Conservation (phyloP, 1,140 invertebrate species). For the Theocolax elegans region DNA sequence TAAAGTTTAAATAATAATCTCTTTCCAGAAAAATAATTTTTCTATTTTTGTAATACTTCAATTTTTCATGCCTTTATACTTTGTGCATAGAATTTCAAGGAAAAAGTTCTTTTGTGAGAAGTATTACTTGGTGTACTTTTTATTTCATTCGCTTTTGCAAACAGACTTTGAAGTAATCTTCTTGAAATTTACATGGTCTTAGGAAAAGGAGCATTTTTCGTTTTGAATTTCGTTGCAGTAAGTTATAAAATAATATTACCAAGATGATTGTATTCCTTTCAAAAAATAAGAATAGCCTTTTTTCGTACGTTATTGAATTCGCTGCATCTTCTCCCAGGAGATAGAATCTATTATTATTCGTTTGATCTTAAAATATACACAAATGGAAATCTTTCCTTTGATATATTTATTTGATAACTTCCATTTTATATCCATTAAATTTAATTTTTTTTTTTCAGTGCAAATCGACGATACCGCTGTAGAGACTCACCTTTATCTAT, state of each 20-base stretch:
- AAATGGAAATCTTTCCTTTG: background rate
- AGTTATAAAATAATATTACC: slow-evolving; percentile 17
- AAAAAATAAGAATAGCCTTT: background rate
- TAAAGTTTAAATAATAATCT: background rate
- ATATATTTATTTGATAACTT: no score
- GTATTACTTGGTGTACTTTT: background rate
- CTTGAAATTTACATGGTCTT: slow-evolving; percentile 20
- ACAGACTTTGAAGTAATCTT: slow-evolving; percentile 14
- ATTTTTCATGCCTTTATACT: background rate
- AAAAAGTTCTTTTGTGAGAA: slow-evolving; percentile 7
- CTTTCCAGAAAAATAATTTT: background rate
- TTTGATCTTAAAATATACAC: background rate
- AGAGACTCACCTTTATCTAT: no score
- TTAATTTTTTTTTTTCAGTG: no score
- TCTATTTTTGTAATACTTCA: slow-evolving; percentile 1
- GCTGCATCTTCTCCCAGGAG: background rate
- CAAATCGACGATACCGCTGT: no score
- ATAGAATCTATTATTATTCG: background rate
- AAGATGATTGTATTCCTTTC: background rate
- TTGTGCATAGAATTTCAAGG: background rate
- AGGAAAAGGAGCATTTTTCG: background rate
- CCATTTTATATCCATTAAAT: no score
- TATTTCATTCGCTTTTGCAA: slow-evolving; percentile 23
- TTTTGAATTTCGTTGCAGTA: background rate
- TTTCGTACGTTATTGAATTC: background rate